Percentiles rank a stretch among this genome's conserved stretches.
Evolutionary conservation across 2,797 vertebrate genomes (phyloP).

Genomic region (Cephalopachus bancanus): DNA sequence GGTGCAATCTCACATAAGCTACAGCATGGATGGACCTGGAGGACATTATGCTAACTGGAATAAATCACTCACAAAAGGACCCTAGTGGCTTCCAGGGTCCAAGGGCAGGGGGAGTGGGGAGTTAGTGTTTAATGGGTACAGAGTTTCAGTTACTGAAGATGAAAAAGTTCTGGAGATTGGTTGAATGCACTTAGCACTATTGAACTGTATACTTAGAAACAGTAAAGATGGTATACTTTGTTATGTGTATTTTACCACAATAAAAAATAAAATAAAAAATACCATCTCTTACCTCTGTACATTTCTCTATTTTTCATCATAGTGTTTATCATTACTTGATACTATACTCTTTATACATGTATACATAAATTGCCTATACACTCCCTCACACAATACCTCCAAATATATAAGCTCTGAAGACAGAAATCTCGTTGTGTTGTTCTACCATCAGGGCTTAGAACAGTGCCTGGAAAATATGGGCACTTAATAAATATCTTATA

Average conservation of each 20-base stretch:
- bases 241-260: background rate
- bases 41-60: background rate
- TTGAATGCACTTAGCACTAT: background rate
- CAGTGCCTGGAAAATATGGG: background rate
- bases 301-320: background rate
- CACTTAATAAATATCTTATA: background rate
- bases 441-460: background rate
- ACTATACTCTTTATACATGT: no score
- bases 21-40: background rate
- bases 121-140: background rate
- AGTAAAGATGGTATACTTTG: background rate
- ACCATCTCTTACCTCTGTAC: background rate
- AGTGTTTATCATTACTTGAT: background rate
- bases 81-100: background rate
- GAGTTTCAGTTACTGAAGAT: background rate
- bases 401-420: background rate
- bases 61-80: background rate
- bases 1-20: fast-evolving
- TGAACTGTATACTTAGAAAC: background rate
- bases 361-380: background rate
- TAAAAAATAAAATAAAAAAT: background rate
- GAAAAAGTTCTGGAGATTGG: background rate
- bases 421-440: background rate
- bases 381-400: background rate
- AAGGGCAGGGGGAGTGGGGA: fast-evolving